Percentiles rank a stretch among this genome's conserved stretches.
phyloP scores from a whole-genome alignment of 2,797 vertebrate genomes.

The Pogoniulus pusillus region DNA sequence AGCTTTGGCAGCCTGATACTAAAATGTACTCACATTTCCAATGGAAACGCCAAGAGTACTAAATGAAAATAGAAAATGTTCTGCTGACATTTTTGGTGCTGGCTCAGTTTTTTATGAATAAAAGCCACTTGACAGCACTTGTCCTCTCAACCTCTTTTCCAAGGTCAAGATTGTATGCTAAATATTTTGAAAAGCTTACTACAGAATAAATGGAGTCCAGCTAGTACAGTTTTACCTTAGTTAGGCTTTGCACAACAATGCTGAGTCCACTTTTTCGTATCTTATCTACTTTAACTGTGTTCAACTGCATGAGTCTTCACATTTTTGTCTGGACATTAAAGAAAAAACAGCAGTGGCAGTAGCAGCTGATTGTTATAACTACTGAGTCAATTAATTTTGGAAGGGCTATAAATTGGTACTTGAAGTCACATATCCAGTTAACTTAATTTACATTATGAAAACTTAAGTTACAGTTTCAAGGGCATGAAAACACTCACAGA shows the following conservation, averaged over 20 bases:
- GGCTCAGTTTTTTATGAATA: neutral
- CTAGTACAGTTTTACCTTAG: neutral
- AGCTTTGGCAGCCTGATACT: neutral
- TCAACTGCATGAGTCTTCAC: neutral
- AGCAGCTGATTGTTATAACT: neutral
- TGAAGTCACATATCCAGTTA: neutral
- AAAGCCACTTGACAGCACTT: neutral
- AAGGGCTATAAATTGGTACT: neutral
- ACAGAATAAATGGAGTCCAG: neutral
- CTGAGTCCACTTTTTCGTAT: neutral
- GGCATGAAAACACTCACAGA: neutral
- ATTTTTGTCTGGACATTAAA: neutral
- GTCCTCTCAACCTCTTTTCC: neutral
- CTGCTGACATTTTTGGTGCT: slow-evolving; percentile 7
- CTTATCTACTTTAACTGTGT: neutral
- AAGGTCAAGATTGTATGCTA: neutral
- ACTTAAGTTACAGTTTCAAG: neutral
- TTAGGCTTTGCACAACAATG: neutral
- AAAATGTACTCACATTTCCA: neutral
- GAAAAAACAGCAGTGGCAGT: neutral
- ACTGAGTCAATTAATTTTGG: neutral
- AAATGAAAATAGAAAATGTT: slow-evolving; percentile 26
- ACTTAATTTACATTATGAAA: neutral
- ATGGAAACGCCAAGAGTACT: neutral
- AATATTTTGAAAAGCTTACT: neutral